Base-by-base conservation (phyloP, 2,113 vertebrate genomes). In the Oreochromis niloticus region DNA sequence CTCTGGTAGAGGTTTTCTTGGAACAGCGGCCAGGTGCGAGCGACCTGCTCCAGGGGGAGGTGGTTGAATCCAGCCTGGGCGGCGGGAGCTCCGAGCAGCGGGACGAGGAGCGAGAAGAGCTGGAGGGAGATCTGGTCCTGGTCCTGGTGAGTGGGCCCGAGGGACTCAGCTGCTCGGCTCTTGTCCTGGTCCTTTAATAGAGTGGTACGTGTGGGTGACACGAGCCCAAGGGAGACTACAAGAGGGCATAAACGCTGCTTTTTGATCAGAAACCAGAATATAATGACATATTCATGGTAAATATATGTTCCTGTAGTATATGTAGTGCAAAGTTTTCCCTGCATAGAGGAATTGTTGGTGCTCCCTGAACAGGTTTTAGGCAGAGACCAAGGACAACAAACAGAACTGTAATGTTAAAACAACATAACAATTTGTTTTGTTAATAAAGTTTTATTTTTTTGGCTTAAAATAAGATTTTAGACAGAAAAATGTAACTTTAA, bases 1-100 rank as follows among this genome's bases (percentile, higher is more conserved):
- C 96, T 6, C 85, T 94, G 88, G 94, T 97, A 86, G 96, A 97
- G 93, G 94, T 96, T n/a, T 92, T 93, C 30, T 80, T 96, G 79
- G 89, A 93, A 89, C 93, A 94, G 57, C 94, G 88, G 83, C 85
- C 88, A 83, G 89, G 22, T 2, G 94, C 90, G 48, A 89, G 90
- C 87, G 91, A 94, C 56, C 81, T 95, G 50, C 88, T 97, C 27
- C 96, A 94, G 41, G 97, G 97, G 2, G 94, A 97, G 43, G 87
- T 97, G 94, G 68, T 97, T 88, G 94, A 95, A 87, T 82, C 93
- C 39, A 87, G 85, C 63, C 36, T 52, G 85, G 91, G 43, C 56
- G 27, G 86, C 80, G 9, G 24, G 61, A 90, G 55, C n/a, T 17
- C 89, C 19, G 93, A 88, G 27, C n/a, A 75, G n/a, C 78, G 30